Base-by-base conservation (phyloP, 2,113 vertebrate genomes). In the Melanostigma gelatinosum region DNA sequence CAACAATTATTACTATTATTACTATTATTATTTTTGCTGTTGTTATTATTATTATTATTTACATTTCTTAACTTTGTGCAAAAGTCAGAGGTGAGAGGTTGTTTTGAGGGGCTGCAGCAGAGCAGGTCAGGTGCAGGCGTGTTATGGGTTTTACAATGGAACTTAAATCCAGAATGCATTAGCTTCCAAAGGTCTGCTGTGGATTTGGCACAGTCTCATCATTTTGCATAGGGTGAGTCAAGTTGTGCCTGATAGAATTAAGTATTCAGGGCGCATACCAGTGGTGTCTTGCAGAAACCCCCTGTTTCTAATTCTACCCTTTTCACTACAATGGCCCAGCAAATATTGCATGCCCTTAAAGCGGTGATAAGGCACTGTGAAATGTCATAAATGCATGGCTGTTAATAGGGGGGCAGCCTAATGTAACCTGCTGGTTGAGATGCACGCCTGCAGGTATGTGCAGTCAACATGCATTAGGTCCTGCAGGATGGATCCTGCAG, bases 91-190 rank as follows among this genome's bases (percentile, higher is more conserved):
- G 76, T 80, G 58, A 75, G 62, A 40, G 80, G 75, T 75, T 67
- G 71, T 72, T 55, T 75, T 2, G 46, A 61, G 61, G 64, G 57
- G 60, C 64, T 78, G 80, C 72, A 79, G 78, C 83, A 75, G 88
- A 52, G 80, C 80, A 84, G 86, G 72, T 90, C 85, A 88, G 82
- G 88, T 89, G 89, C 76, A 84, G 64, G 81, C 61, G 55, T 85
- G 75, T 88, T 86, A 86, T 82, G 73, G 77, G 52, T 88, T 88
- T 79, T 69, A 87, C 90, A 90, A 83, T 88, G 83, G 77, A 82
- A 83, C 84, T 89, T 92, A 90, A 89, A 91, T 64, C 64, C 80
- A 80, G 86, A 90, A 92, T 88, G 87, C 80, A 90, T 92, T 85
- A 90, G 73, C 80, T 81, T 80, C 54, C 81, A 85, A 72, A 88